phyloP scores from a whole-genome alignment of 2,888 invertebrate genomes.

The Dynastes maya region DNA sequence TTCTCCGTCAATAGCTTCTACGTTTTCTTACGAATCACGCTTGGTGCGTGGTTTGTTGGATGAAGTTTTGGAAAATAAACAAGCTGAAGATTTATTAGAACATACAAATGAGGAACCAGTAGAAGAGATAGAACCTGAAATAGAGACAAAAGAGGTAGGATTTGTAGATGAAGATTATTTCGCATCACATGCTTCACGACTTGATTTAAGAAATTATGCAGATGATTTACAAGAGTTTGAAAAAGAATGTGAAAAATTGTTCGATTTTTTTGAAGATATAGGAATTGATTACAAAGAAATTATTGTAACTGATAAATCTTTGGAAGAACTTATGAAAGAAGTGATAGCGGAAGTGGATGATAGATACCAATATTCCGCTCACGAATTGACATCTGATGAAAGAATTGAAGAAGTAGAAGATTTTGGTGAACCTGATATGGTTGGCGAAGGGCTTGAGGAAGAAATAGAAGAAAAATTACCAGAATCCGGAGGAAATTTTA shows the following conservation, averaged over 20 bases:
- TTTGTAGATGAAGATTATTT: conserved; percentile 51
- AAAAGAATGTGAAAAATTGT: conserved; percentile 58
- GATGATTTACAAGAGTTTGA: conserved; percentile 47
- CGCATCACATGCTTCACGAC: conserved; percentile 44
- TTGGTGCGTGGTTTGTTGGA: conserved; percentile 55
- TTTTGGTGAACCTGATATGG: conserved; percentile 69
- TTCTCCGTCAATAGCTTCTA: conserved; percentile 56
- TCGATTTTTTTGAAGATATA: conserved; percentile 40
- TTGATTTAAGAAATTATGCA: conserved; percentile 44
- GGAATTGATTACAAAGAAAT: conserved; percentile 40
- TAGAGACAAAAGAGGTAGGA: conserved; percentile 27
- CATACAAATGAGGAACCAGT: background rate
- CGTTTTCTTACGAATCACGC: conserved; percentile 53
- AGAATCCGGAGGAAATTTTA: conserved; percentile 55
- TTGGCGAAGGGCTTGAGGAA: conserved; percentile 68
- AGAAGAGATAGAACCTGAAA: conserved; percentile 16
- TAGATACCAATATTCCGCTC: conserved; percentile 69
- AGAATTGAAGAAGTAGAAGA: conserved; percentile 71
- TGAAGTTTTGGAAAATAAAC: conserved; percentile 53
- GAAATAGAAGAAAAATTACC: conserved; percentile 61
- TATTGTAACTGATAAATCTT: conserved; percentile 60
- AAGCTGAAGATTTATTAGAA: conserved; percentile 49
- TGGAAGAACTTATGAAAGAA: conserved; percentile 62
- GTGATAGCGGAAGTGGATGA: conserved; percentile 63
- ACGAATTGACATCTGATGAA: conserved; percentile 70